Percentiles rank a stretch among this genome's conserved stretches.
Evolutionary conservation across 2,888 invertebrate species (phyloP).

Genomic region (Lasioglossum morio): DNA sequence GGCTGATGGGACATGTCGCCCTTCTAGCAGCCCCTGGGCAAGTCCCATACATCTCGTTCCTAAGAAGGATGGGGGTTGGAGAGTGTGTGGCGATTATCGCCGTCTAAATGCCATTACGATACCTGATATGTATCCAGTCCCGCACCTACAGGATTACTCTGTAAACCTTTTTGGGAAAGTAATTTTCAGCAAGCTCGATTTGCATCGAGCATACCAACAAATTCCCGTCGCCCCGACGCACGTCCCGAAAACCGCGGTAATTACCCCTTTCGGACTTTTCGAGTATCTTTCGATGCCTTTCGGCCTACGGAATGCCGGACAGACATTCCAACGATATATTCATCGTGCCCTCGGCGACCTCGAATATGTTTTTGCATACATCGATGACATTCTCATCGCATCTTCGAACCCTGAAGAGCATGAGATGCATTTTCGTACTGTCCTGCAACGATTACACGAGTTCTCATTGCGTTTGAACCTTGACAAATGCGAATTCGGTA

Average conservation of each 20-base stretch:
- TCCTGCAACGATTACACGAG: not conserved
- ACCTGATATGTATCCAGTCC: not conserved
- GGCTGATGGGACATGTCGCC: too few species aligned
- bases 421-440: not conserved
- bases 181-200: not conserved
- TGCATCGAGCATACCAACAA: not conserved
- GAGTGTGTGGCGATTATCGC: not conserved
- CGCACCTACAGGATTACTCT: too few species aligned
- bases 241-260: not conserved
- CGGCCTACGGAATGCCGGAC: not conserved
- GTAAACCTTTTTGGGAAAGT: too few species aligned
- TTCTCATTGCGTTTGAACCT: not conserved
- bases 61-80: not conserved
- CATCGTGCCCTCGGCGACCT: conserved; percentile 12
- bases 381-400: too few species aligned
- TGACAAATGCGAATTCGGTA: not conserved
- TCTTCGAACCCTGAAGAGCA: too few species aligned
- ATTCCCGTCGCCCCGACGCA: not conserved
- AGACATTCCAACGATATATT: conserved; percentile 5
- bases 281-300: not conserved
- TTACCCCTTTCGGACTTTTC: conserved; percentile 9
- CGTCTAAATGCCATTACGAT: not conserved
- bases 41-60: too few species aligned
- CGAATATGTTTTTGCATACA: not conserved
- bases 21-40: too few species aligned